Evolutionary conservation across 2,888 invertebrate species (phyloP).

Genomic region (Lapara coniferarum): DNA sequence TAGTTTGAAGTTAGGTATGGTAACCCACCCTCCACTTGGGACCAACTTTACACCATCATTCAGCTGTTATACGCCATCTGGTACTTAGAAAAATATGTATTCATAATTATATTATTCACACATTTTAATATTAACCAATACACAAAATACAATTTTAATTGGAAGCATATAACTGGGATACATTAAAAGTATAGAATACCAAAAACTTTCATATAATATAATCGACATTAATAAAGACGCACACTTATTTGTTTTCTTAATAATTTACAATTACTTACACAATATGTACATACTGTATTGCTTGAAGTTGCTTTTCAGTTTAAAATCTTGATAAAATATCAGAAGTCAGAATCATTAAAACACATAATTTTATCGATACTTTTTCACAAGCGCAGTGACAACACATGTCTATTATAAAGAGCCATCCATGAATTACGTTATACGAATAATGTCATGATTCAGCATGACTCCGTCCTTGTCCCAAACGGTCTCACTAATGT

Average conservation of each 20-base stretch:
- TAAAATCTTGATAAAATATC: neutral
- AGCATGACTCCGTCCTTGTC: too few species aligned
- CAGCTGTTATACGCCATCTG: too few species aligned
- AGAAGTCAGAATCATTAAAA: neutral
- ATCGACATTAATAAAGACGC: neutral
- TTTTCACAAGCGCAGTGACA: conserved; percentile 27
- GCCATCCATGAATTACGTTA: neutral
- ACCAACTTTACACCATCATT: too few species aligned
- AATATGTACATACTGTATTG: neutral
- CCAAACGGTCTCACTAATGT: too few species aligned
- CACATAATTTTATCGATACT: neutral
- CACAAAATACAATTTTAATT: neutral
- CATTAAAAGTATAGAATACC: neutral
- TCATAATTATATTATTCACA: neutral
- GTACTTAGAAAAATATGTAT: neutral
- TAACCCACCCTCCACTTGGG: too few species aligned
- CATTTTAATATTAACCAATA: neutral
- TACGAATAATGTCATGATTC: neutral
- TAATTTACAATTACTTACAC: neutral
- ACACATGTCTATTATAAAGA: neutral
- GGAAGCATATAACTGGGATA: neutral
- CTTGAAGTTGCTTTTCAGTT: conserved; percentile 7
- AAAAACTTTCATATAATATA: neutral
- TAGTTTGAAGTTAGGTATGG: too few species aligned
- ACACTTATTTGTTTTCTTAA: neutral